Evolutionary conservation across 2,888 invertebrate genomes (phyloP), one percentile per base, ranked within the genome.

Genomic region (Agrotis puta): DNA sequence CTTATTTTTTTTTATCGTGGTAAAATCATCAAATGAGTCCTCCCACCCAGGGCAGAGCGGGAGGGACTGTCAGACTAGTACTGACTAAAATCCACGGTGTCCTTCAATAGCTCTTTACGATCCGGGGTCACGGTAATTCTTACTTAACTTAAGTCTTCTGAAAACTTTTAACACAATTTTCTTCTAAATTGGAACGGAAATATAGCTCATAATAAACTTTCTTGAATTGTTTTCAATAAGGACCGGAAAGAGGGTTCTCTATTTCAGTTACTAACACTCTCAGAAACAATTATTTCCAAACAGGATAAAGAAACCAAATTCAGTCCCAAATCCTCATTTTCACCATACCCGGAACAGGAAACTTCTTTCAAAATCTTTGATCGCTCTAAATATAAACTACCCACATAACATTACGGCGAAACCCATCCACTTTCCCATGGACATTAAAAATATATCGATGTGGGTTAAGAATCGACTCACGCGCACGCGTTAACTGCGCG

Each of bases 401-500:
- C 33, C 16, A 67, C 47, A 47, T 54, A 64, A 20, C 61, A 57
- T 50, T 75, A 79, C 81, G 45, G 59, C 47, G 73, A 82, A 79
- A 79, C 65, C 57, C 70, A 73, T 70, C 75, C 68, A 76, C 74
- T 77, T 83, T 81, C 79, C 77, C 74, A 71, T 70, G 68, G 67
- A 74, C 71, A 82, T 87, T 79, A 82, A 78, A 75, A 75, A 77
- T 77, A 78, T 78, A 78, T 78, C 74, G 64, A 82, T 84, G 84
- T 84, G 78, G 85, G 83, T 85, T 84, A 84, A 79, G 83, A 88
- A 83, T 65, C 88, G 74, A 81, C 82, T 83, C 88, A 88, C 86
- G 87, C 86, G 83, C 87, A 79, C 73, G 77, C 76, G 67, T 75
- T 74, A 66, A 83, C 64, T 77, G 84, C 84, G 85, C 78, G 64